Evolutionary conservation across 64 coral and sea anemone genomes (phyloP), one percentile per base, ranked within the genome.

Genomic region (Pocillopora damicornis): DNA sequence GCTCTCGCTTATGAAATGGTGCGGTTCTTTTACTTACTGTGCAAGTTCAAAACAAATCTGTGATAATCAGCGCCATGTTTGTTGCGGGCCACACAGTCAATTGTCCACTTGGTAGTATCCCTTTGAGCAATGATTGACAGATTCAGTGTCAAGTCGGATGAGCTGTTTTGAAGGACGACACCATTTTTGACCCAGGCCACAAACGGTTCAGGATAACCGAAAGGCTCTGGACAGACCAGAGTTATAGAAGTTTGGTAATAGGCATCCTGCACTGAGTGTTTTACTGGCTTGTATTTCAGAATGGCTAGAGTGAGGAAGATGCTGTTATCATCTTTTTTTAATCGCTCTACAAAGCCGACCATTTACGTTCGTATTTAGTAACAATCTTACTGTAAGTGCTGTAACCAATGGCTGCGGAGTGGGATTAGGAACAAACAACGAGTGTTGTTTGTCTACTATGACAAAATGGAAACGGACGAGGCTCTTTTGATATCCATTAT

Each of bases 111-210:
- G 20, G 17, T 73, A 73, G 5, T 10, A 73, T 4, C 23, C 20
- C 68, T 0, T 23, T 73, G 9, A n/a, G n/a, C 20, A 73, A 10
- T 30, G 42, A 51, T 51, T 23, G 68, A 22, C 9, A 73, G 17
- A 73, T 73, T 73, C 20, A 73, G 20, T 3, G 68, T 23, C 68
- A 73, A 0, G 0, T 10, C 59, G 61, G 86, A 63, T 37, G 88
- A 63, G 14, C 76, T 81, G 88, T 81, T 89, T 81, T 89, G 76
- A 8, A 72, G 66, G 10, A 89, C 77, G 12, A 59, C 26, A 5
- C 77, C 88, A 79, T 89, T 45, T 74, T 58, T 71, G 22, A 79
- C 88, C 88, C 88, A 81, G 11, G 88, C 88, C 35, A 89, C 87
- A 35, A 78, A 18, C 34, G 87, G 87, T 58, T 72, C 61, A 79